Evolutionary conservation across 2,888 invertebrate species (phyloP), one percentile per base, ranked within the genome.

Genomic region (Pollenia labialis): DNA sequence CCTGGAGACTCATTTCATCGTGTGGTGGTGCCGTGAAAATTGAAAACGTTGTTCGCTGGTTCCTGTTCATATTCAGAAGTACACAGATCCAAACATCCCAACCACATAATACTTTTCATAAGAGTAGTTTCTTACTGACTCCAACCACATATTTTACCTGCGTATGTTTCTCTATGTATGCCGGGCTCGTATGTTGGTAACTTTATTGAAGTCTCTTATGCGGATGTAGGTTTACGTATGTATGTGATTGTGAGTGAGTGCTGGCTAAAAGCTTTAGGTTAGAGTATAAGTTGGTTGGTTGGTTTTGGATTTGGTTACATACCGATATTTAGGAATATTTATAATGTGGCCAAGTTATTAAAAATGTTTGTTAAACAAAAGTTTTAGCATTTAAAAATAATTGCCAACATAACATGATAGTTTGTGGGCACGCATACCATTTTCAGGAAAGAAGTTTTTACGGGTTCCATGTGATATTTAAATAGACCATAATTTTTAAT

Each of bases 1-100:
- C 87, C 87, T 76, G 58, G 40, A 84, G 87, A 81, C 87, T 87
- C 87, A 84, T 87, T 84, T 87, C 81, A 84, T 72, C 68, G 84
- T 68, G 48, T 81, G 50, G 60, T 77, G 81, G 72, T 84, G 72
- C 87, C 76, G 81, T 77, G 84, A 77, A 87, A 87, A 87, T 87
- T 84, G 76, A 87, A 87, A 81, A 87, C 66, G 81, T 87, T 76
- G 81, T 42, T 87, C 64, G 71, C 62, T 81, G 46, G 18, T 76
- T 68, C 48, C 75, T 58, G 56, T 60, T 72, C 32, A 8, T 64
- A 48, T 12, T 80, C 12, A 4, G 46, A 76, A 12, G 46, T n/a
- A 72, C 56, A 58, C 18, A 62, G 18, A 52, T 54, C 54, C 44
- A 87, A 18, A 60, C 14, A 62, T 32, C 14, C 56, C 32, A 81